Evolutionary conservation across 1,140 invertebrate species (phyloP).

Genomic region (Calliopsis andreniformis): DNA sequence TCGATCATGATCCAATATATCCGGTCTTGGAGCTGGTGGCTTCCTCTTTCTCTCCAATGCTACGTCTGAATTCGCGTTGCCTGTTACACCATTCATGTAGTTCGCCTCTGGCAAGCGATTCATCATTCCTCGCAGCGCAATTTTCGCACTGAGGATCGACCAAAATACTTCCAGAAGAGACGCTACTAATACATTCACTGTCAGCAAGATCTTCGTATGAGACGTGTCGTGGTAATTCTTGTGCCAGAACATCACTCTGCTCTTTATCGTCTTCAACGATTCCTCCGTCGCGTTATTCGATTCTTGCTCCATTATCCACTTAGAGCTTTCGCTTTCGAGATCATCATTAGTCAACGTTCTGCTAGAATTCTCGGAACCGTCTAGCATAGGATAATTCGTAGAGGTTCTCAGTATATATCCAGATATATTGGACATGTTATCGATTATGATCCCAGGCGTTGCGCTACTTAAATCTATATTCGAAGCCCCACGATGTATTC

Average conservation of each 20-base stretch:
- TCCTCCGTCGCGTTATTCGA: slow-evolving; percentile 13
- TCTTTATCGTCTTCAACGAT: slow-evolving; percentile 16
- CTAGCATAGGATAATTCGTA: not conserved
- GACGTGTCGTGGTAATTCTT: not conserved
- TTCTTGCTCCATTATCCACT: not conserved
- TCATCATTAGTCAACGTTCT: not conserved
- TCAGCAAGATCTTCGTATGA: slow-evolving; percentile 72
- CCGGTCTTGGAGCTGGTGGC: slow-evolving; percentile 59
- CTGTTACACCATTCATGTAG: slow-evolving; percentile 9
- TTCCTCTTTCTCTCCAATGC: slow-evolving; percentile 38
- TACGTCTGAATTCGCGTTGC: slow-evolving; percentile 5
- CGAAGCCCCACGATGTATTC: not conserved
- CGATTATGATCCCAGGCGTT: slow-evolving; percentile 19
- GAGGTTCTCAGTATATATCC: slow-evolving; percentile 29
- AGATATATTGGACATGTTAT: slow-evolving; percentile 42
- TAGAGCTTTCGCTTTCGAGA: not conserved
- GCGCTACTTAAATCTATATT: not conserved
- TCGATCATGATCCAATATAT: slow-evolving; percentile 69
- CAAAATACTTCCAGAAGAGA: slow-evolving; percentile 83
- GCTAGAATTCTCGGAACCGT: not conserved
- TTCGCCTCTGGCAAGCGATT: slow-evolving; percentile 82
- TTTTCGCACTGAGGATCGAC: slow-evolving; percentile 83
- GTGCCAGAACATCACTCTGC: slow-evolving; percentile 30
- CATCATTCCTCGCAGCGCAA: slow-evolving; percentile 84
- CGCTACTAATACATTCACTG: slow-evolving; percentile 83